phyloP scores from a whole-genome alignment of 2,797 vertebrate genomes.

The Thaleichthys pacificus region DNA sequence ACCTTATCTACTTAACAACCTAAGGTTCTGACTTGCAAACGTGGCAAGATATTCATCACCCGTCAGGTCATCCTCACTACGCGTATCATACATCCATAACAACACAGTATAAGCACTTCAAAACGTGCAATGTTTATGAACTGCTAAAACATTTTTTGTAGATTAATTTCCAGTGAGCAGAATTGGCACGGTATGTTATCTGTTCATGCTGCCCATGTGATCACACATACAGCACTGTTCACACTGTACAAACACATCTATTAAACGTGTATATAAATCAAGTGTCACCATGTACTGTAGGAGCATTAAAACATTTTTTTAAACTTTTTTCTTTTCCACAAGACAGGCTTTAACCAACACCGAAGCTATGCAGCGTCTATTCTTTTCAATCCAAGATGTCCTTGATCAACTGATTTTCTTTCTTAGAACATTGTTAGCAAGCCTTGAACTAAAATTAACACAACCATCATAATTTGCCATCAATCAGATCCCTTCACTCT shows the following conservation, averaged over 20 bases:
- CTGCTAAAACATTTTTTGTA: slow-evolving; percentile 1
- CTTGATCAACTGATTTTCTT: slow-evolving; percentile 34
- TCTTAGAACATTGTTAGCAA: slow-evolving; percentile 24
- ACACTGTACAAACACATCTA: not conserved
- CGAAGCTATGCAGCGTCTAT: not conserved
- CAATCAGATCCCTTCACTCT: slow-evolving; percentile 45
- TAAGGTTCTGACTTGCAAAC: slow-evolving; percentile 25
- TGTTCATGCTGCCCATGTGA: not conserved
- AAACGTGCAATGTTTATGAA: slow-evolving; percentile 37
- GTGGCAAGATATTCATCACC: slow-evolving; percentile 23
- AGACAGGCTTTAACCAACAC: too few species aligned
- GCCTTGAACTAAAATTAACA: slow-evolving; percentile 31
- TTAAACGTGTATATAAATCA: too few species aligned
- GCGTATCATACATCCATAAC: slow-evolving; percentile 32
- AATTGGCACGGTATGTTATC: not conserved
- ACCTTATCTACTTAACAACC: slow-evolving; percentile 38
- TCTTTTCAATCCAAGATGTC: slow-evolving; percentile 32
- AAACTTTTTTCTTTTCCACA: too few species aligned
- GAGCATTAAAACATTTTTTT: too few species aligned
- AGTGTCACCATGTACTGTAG: too few species aligned
- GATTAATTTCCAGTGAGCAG: slow-evolving; percentile 7
- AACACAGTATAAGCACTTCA: slow-evolving; percentile 31
- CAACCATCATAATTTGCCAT: slow-evolving; percentile 37
- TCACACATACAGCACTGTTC: not conserved
- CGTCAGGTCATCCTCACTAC: slow-evolving; percentile 30